Base-by-base conservation (phyloP, 1,140 invertebrate genomes). In the Trichomalopsis sarcophagae region DNA sequence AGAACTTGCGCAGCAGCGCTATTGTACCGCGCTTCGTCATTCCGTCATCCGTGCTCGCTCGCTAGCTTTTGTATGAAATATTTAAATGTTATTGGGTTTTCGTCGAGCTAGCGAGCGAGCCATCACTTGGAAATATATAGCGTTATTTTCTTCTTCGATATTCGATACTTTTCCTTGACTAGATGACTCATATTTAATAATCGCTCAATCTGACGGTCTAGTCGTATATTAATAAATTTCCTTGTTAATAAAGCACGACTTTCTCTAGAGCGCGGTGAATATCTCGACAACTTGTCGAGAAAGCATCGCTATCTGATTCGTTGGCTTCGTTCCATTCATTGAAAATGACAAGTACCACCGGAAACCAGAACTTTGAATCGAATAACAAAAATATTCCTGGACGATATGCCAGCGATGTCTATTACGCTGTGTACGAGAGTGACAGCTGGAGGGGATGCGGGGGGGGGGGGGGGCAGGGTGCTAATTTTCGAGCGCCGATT, bases 51-150 rank as follows among this genome's bases (percentile, higher is more conserved):
- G 50, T 17, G 50, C 17, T 27, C 27, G 50, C 50, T 55, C 14
- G 27, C 17, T 27, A 27, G 27, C 27, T 27, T 82, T 50, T 62
- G 17, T 40, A 50, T 47, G 81, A 33, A 68, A 62, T 55, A 73
- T 73, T 81, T 81, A 81, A 69, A 81, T 81, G n/a, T 71, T 81
- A 50, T 74, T 36, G 73, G 73, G 3, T 74, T 21, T 36, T 74
- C 7, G 36, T 14, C 2, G 14, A 36, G 30, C 2, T 1, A 62
- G 55, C 55, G 13, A 21, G 13, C 55, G 14, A 6, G 3, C 47
- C 47, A 62, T 62, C 55, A 62, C 55, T 62, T 62, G 55, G 17
- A 74, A 36, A 36, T 36, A 71, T 27, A 74, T 74, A 74, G 73
- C 36, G 17, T 40, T 74, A 36, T 74, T 36, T 74, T 74, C 36